Evolutionary conservation across 92 coral and sea anemone genomes (phyloP), one percentile per base, ranked within the genome.

Genomic region (Parazoanthus atlanticus): DNA sequence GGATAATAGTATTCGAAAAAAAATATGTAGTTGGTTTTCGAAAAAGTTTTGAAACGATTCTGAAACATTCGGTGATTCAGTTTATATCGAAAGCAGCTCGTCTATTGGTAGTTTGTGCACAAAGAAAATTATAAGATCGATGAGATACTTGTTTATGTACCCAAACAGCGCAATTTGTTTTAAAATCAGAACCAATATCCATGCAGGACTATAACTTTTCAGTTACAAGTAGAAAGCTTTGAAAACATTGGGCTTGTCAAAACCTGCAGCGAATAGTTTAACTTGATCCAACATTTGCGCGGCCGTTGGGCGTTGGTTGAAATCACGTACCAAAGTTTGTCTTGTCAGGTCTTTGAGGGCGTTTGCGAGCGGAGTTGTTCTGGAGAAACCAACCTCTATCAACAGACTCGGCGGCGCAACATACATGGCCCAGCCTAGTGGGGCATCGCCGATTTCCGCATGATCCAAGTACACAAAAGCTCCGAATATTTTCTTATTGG

Each of bases 391-490:
- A 43, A 29, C 30, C 17, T 88, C 89, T 1, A 47, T 72, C 65
- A 79, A 49, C 10, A 89, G 90, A 12, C 89, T 32, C 70, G 79
- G 89, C 2, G 90, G 93, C 6, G 88, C 88, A 1, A 79, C 75
- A 19, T 90, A 66, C 93, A 93, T 78, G 23, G 89, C 93, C 70
- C 70, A 47, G 5, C 95, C 95, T 64, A 93, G 58, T 10, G 93
- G 89, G 21, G 86, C 74, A 43, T 56, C 89, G 10, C 88, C 88
- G 0, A 23, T 26, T 25, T 77, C 86, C 6, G 25, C 74, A 11
- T 70, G 77, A 70, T 84, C 77, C 16, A 88, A 77, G 36, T 91
- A 86, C 76, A 95, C 94, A 88, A 92, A 95, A 0, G 96, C 98
- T 25, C 98, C 98, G 82, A 91, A 96, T 82, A 93, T 88, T 30